Base-by-base conservation (phyloP, 2,888 invertebrate genomes). In the Nasonovia ribisnigri region DNA sequence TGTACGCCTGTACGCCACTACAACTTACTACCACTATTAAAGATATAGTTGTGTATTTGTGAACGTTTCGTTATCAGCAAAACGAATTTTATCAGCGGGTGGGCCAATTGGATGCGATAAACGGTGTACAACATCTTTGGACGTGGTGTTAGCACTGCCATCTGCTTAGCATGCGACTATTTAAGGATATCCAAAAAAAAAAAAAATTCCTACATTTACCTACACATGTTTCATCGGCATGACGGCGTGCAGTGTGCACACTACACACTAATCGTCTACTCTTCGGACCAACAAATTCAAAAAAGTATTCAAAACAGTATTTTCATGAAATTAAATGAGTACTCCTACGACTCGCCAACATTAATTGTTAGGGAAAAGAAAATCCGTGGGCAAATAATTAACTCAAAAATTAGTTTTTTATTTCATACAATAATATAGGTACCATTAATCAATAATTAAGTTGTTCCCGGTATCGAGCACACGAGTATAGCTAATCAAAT, bases 41-140 rank as follows among this genome's bases (percentile, higher is more conserved):
- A 46, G 46, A 46, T 67, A 67, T 67, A 77, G 29, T n/a, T n/a
- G 8, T 36, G 42, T 8, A 77, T 36, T 77, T 20, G 8, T 20
- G 20, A 77, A 77, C 36, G 20, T 36, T 24, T 24, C 26, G 42
- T 89, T 90, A 90, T 90, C 90, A 77, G 36, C 8, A 29, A 43
- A 77, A 8, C 1, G 29, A 2, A 77, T 20, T n/a, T 67, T 60
- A 89, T 89, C 89, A 46, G n/a, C 20, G 26, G 1, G 2, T 8
- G 36, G 36, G 11, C 91, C 91, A 84, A 84, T 91, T 13, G 1
- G 8, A 77, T 16, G 16, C 26, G 29, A n/a, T 5, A 3, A 8
- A 67, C 11, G 3, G 1, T 91, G 6, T 91, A 48, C 8, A 48
- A 91, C 84, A 6, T 91, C 91, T 91, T 91, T 91, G 91, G 36